Evolutionary conservation across 2,888 invertebrate species (phyloP).

Genomic region (Cosmorhoe ocellata): DNA sequence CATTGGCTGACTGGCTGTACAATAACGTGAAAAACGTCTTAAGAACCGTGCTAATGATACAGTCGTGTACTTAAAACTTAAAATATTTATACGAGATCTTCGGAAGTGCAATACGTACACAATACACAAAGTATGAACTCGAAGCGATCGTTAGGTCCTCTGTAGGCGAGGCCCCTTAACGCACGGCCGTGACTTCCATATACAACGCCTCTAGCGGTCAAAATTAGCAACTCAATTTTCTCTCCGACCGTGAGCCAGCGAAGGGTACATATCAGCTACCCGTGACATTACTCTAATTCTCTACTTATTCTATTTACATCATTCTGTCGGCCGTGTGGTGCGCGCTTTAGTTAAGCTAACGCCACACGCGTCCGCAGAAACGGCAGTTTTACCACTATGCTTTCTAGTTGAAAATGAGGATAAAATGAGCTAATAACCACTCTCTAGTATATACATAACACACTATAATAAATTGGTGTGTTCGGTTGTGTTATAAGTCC

Average conservation of each 20-base stretch:
- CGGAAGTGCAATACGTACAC: constrained; percentile 77
- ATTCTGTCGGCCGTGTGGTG: constrained; percentile 30
- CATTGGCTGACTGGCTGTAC: constrained; percentile 56
- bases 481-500: constrained; percentile 40
- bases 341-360: neutral
- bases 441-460: constrained; percentile 40
- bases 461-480: constrained; percentile 35
- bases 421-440: constrained; percentile 28
- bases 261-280: constrained; percentile 1
- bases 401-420: constrained; percentile 19
- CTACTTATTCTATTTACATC: constrained; percentile 36
- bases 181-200: too few relatives aligned
- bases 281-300: constrained; percentile 13
- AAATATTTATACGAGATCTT: constrained; percentile 79
- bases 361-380: constrained; percentile 27
- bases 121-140: constrained; percentile 60
- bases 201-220: neutral
- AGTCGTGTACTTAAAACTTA: constrained; percentile 75
- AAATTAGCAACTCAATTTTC: too few relatives aligned
- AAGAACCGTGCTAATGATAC: constrained; percentile 64
- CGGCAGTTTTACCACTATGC: constrained; percentile 21
- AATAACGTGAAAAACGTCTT: constrained; percentile 45
- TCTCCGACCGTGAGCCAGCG: too few relatives aligned
- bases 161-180: constrained; percentile 1
- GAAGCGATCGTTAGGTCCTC: constrained; percentile 32